These are phyloP conservation scores for Plagodis dolabraria DNA, from an alignment of 2,888 invertebrate species.

Conservation along the genomic window DNA sequence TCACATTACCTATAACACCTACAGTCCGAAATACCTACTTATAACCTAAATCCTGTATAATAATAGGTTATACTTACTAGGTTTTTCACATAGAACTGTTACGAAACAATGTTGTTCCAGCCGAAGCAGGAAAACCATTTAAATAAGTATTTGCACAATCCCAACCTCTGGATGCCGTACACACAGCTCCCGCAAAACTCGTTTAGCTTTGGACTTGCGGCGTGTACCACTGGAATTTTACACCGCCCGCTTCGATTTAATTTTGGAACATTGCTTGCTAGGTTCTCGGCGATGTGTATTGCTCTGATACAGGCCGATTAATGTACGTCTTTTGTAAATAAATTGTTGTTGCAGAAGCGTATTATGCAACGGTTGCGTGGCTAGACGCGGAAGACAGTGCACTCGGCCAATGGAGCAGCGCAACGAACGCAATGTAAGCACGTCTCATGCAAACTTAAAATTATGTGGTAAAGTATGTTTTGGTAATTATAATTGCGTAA, in stretches of 20 bases:
- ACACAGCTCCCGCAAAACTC: constrained; percentile 67
- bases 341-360: constrained; percentile 24
- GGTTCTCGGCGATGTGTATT: background rate
- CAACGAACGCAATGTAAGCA: constrained; percentile 63
- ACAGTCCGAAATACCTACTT: no score
- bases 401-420: constrained; percentile 79
- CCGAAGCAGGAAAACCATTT: constrained; percentile 68
- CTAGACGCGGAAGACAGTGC: constrained; percentile 75
- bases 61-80: no score
- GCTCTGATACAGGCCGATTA: constrained; percentile 8
- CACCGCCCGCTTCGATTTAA: constrained; percentile 22
- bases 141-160: constrained; percentile 75
- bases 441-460: constrained; percentile 54
- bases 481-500: constrained; percentile 32
- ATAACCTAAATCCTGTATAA: no score
- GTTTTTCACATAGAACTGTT: constrained; percentile 28
- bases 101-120: constrained; percentile 44
- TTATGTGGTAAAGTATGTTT: constrained; percentile 37
- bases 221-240: constrained; percentile 29
- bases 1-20: no score
- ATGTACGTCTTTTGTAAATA: constrained; percentile 34
- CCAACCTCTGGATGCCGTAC: constrained; percentile 67
- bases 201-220: constrained; percentile 60
- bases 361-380: constrained; percentile 74
- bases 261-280: constrained; percentile 40